Evolutionary conservation across 2,888 invertebrate genomes (phyloP).

Genomic region (Bellardia pandia): DNA sequence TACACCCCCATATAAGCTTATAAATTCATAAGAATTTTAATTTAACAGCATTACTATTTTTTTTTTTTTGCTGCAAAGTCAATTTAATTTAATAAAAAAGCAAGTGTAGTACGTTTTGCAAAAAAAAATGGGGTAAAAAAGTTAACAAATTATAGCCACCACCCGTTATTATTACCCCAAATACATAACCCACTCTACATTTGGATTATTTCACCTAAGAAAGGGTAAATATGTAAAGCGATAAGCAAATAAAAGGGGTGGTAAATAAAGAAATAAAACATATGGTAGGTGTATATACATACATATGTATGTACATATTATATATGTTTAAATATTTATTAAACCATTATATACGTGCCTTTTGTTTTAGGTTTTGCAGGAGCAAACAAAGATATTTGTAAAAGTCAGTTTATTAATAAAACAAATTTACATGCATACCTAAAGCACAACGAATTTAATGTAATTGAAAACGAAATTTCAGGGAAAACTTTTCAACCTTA

Average conservation of each 20-base stretch:
- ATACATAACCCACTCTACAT: background rate
- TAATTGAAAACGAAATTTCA: constrained; percentile 55
- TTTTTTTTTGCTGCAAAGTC: constrained; percentile 21
- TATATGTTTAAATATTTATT: constrained; percentile 81
- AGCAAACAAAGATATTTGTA: constrained; percentile 3
- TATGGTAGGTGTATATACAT: constrained; percentile 28
- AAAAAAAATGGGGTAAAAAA: constrained; percentile 47
- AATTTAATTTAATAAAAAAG: constrained; percentile 51
- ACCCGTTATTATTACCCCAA: constrained; percentile 59
- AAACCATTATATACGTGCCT: constrained; percentile 79
- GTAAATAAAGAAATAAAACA: constrained; percentile 53
- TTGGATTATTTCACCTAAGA: constrained; percentile 2
- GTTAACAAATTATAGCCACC: constrained; percentile 62
- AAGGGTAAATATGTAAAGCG: constrained; percentile 15
- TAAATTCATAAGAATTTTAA: constrained; percentile 65
- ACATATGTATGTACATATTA: constrained; percentile 30
- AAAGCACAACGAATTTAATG: constrained; percentile 62
- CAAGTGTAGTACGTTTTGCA: constrained; percentile 9
- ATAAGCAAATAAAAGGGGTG: constrained; percentile 36
- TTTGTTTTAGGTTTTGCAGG: constrained; percentile 59
- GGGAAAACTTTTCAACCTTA: constrained; percentile 3
- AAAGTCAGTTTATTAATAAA: background rate
- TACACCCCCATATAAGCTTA: constrained; percentile 55
- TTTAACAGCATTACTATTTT: constrained; percentile 47
- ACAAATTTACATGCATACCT: background rate